Base-by-base conservation (phyloP, 2,113 vertebrate species). In the Periophthalmus modestus region DNA sequence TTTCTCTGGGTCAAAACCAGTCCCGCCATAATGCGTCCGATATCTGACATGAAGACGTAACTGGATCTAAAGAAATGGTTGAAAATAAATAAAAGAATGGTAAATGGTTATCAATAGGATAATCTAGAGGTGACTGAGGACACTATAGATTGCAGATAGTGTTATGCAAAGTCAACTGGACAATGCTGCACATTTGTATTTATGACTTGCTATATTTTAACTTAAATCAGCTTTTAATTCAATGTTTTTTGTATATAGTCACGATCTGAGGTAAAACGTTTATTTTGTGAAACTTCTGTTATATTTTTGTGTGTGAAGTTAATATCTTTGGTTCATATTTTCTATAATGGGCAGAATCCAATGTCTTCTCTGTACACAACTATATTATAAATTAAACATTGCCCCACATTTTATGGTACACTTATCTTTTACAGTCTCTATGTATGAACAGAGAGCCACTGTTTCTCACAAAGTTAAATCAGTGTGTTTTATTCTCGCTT, bases 1-100 rank as follows among this genome's bases (percentile, higher is more conserved):
- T 80, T 82, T 71, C 75, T 79, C 55, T 15, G 4, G 61, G 74
- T 34, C 34, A 67, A 66, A 76, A 68, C 13, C 16, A n/a, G 54
- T 75, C 18, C 68, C 36, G n/a, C 36, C 7, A 21, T 69, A n/a
- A 11, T 34, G 58, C 5, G 23, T 74, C 82, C 28, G 3, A 28
- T 28, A 28, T 28, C 28, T 28, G 28, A 28, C 28, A 3, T 28
- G 28, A 28, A 28, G 28, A 28, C 2, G 28, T 28, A 3, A 28
- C 28, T 28, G 28, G 28, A 39, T 13, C 4, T 39, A 9, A 5
- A 47, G 21, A 74, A 57, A 43, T 46, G 1, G 3, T 6, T 0
- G 21, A 12, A 58, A 59, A 59, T 12, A 18, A 28, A 50, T 14
- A 16, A 50, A 18, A 13, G 4, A 14, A 16, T 5, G 5, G 13